Evolutionary conservation across 2,888 invertebrate species (phyloP).

Genomic region (Hirtodrosophila duncani): DNA sequence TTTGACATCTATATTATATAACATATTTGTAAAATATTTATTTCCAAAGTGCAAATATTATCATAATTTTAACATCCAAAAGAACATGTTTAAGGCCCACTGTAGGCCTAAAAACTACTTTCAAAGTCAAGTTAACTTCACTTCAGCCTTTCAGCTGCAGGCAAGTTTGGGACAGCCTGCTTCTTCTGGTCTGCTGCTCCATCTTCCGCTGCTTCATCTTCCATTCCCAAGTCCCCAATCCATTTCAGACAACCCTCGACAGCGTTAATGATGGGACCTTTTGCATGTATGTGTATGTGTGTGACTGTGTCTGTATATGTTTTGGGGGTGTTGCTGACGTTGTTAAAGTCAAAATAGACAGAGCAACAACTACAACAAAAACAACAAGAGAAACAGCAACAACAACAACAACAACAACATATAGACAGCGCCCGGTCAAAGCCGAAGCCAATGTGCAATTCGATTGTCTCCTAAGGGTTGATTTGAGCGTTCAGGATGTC

Average conservation of each 20-base stretch:
- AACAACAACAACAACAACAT: slow-evolving; percentile 14
- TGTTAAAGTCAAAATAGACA: slow-evolving; percentile 69
- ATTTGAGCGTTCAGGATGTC: slow-evolving; percentile 41
- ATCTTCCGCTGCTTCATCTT: slow-evolving; percentile 11
- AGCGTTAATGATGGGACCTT: slow-evolving; percentile 59
- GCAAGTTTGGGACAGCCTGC: background rate
- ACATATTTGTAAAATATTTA: too few relatives aligned
- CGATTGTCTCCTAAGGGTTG: slow-evolving; percentile 57
- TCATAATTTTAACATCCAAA: too few relatives aligned
- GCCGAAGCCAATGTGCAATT: slow-evolving; percentile 36
- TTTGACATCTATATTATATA: too few relatives aligned
- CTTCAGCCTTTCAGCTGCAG: slow-evolving; percentile 5
- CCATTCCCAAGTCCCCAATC: slow-evolving; percentile 14
- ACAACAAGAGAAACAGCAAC: background rate
- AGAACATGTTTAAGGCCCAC: background rate
- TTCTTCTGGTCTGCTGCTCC: background rate
- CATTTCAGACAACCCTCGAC: slow-evolving; percentile 59
- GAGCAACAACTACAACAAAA: slow-evolving; percentile 33
- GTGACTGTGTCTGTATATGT: slow-evolving; percentile 22
- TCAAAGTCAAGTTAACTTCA: slow-evolving; percentile 4
- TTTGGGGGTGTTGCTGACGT: slow-evolving; percentile 67
- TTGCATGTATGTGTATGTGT: background rate
- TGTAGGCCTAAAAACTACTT: background rate
- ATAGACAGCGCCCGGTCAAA: slow-evolving; percentile 12
- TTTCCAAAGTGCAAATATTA: too few relatives aligned